Evolutionary conservation across 2,113 vertebrate species (phyloP).

Genomic region (Rhipidura dahli): DNA sequence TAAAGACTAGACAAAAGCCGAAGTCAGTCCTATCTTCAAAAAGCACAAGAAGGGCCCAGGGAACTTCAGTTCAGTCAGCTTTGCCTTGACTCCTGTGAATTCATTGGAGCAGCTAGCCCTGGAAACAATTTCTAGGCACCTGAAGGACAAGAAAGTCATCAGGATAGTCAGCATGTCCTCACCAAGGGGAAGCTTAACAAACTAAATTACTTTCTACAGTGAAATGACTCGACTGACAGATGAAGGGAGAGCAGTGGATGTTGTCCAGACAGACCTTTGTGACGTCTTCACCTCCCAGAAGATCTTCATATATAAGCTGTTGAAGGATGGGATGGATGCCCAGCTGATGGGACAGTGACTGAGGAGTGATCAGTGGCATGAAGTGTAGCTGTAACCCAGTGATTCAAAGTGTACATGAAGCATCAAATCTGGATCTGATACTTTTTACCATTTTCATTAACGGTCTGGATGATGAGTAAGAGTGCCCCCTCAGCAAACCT

Average conservation of each 20-base stretch:
- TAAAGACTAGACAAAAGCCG: not conserved
- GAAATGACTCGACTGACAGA: not conserved
- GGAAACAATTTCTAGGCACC: not conserved
- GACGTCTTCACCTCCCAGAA: not conserved
- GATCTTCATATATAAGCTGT: not conserved
- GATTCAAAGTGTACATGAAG: not conserved
- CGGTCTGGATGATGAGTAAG: not conserved
- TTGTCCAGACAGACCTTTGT: not conserved
- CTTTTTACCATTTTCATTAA: not conserved
- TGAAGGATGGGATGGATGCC: not conserved
- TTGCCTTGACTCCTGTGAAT: not conserved
- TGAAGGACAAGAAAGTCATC: not conserved
- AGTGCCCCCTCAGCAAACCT: not conserved
- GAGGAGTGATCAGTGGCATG: not conserved
- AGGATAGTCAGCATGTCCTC: not conserved
- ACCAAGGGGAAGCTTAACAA: accelerated
- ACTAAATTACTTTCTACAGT: not conserved
- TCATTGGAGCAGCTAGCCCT: not conserved
- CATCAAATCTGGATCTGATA: not conserved
- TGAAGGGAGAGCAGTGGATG: not conserved
- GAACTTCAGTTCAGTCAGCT: not conserved
- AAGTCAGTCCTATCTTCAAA: not conserved
- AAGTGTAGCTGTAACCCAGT: not conserved
- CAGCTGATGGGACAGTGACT: not conserved
- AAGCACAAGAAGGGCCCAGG: not conserved